Evolutionary conservation across 2,113 vertebrate species (phyloP).

Genomic region (Clupea harengus): DNA sequence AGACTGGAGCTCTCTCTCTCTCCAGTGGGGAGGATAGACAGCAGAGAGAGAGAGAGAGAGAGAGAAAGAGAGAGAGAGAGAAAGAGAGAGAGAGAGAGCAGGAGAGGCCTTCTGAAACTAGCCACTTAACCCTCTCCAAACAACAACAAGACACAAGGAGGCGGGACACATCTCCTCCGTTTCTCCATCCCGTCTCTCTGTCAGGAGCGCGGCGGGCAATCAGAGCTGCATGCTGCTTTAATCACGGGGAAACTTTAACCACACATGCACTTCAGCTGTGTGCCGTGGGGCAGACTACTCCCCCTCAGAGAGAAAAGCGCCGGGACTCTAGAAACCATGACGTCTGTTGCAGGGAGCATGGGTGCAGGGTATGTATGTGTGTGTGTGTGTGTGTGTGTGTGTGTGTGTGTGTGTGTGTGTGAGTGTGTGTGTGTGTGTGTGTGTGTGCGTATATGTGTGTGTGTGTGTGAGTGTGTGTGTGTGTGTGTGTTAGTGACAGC

Average conservation of each 20-base stretch:
- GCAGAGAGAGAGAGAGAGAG: conserved; percentile 22
- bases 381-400: background rate
- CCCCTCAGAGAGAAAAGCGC: background rate
- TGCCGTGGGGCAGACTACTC: background rate
- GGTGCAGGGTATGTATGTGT: background rate
- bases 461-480: background rate
- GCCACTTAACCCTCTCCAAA: background rate
- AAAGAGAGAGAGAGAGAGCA: background rate
- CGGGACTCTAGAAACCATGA: background rate
- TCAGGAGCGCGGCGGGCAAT: background rate
- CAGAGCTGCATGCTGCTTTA: background rate
- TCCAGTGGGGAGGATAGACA: background rate
- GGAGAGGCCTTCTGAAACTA: background rate
- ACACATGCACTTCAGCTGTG: background rate
- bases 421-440: background rate
- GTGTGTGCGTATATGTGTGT: background rate
- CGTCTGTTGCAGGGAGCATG: background rate
- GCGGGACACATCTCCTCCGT: background rate
- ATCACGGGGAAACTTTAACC: background rate
- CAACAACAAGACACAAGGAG: conserved; percentile 1
- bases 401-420: background rate
- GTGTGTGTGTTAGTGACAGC: background rate
- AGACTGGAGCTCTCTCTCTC: too few species aligned
- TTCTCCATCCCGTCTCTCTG: background rate
- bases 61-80: background rate